phyloP scores from a whole-genome alignment of 1,140 invertebrate species.

The Solenopsis fugax region DNA sequence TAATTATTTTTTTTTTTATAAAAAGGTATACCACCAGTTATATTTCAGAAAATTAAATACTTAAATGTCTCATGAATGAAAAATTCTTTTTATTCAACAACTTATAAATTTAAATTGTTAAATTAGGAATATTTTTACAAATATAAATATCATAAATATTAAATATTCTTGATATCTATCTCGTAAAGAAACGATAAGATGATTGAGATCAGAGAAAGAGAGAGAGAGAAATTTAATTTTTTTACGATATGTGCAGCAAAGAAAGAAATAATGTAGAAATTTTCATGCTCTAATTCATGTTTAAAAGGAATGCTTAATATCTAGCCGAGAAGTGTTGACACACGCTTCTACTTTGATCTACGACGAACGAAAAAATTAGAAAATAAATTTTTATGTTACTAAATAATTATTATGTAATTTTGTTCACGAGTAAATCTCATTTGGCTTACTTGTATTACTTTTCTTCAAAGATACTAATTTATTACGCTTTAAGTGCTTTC shows the following conservation, averaged over 20 bases:
- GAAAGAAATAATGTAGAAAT: too few relatives aligned
- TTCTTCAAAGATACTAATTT: not conserved
- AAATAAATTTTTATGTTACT: not conserved
- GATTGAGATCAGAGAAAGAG: too few relatives aligned
- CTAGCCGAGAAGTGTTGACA: not conserved
- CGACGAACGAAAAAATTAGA: not conserved
- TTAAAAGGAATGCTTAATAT: too few relatives aligned
- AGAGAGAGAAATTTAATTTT: too few relatives aligned
- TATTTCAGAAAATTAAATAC: not conserved
- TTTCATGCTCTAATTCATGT: too few relatives aligned
- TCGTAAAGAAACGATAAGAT: too few relatives aligned
- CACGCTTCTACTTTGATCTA: not conserved
- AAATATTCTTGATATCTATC: not conserved
- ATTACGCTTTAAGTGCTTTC: not conserved
- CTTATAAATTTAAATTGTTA: not conserved
- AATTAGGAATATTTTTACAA: slow-evolving; percentile 14
- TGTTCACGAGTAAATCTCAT: too few relatives aligned
- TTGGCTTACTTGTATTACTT: not conserved
- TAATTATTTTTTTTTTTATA: not conserved
- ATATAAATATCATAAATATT: slow-evolving; percentile 6
- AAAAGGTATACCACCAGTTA: not conserved
- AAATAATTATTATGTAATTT: not conserved
- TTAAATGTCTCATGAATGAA: not conserved
- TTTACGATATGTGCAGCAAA: too few relatives aligned
- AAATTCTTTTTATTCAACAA: not conserved